phyloP scores from a whole-genome alignment of 1,140 invertebrate genomes.

The Listronotus oregonensis region DNA sequence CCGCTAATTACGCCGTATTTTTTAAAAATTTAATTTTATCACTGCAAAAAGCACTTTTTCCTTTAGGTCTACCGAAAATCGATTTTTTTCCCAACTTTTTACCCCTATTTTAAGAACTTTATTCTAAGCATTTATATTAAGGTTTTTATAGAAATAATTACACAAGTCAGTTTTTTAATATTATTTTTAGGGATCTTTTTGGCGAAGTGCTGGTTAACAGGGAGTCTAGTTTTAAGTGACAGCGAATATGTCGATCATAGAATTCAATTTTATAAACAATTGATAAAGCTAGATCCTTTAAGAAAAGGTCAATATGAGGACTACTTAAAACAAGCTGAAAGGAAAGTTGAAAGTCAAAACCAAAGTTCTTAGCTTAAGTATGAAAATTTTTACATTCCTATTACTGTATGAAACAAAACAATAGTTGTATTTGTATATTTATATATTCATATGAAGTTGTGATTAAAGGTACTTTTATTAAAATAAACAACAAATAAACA shows the following conservation, averaged over 20 bases:
- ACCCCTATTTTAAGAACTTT: too few relatives aligned
- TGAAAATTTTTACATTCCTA: constrained; percentile 12
- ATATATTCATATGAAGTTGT: background rate
- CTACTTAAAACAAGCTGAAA: constrained; percentile 55
- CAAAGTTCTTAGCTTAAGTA: background rate
- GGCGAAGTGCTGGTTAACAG: constrained; percentile 76
- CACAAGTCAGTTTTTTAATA: too few relatives aligned
- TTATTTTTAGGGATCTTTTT: constrained; percentile 73
- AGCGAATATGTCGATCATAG: constrained; percentile 58
- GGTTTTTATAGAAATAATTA: too few relatives aligned
- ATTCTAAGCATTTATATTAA: too few relatives aligned
- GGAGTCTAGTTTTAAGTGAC: constrained; percentile 67
- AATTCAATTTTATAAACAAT: constrained; percentile 61
- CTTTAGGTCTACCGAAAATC: too few relatives aligned
- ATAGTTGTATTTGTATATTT: constrained; percentile 8
- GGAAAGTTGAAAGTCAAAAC: constrained; percentile 19
- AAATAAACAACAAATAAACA: background rate
- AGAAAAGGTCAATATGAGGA: constrained; percentile 79
- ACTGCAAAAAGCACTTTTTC: too few relatives aligned
- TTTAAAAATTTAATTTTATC: too few relatives aligned
- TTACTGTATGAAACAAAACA: background rate
- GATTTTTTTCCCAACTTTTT: too few relatives aligned
- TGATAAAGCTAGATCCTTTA: constrained; percentile 72
- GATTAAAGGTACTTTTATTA: too few relatives aligned
- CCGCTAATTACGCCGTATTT: too few relatives aligned